Evolutionary conservation across 2,888 invertebrate species (phyloP).

Genomic region (Carterocephalus palaemon): DNA sequence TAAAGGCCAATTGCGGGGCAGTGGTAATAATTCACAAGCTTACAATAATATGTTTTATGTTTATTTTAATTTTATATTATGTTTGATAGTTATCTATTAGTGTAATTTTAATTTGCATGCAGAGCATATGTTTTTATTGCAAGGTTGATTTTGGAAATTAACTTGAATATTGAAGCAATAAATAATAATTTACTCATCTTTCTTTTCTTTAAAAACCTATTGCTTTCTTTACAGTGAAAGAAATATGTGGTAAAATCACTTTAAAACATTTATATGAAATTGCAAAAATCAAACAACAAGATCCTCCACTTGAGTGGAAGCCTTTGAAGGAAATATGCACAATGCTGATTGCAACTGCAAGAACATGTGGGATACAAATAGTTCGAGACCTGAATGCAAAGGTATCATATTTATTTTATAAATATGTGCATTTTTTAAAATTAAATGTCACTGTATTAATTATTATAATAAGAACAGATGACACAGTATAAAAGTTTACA

Average conservation of each 20-base stretch:
- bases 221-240: conserved; percentile 79
- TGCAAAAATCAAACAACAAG: conserved; percentile 95
- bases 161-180: too few relatives aligned
- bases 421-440: not conserved
- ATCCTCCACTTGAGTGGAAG: conserved; percentile 84
- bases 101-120: too few relatives aligned
- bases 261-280: conserved; percentile 98
- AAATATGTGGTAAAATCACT: conserved; percentile 93
- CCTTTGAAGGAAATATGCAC: conserved; percentile 86
- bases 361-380: conserved; percentile 90
- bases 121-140: too few relatives aligned
- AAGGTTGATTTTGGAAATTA: too few relatives aligned
- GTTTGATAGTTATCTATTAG: too few relatives aligned
- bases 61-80: too few relatives aligned
- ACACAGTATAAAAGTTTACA: too few relatives aligned
- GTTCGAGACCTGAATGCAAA: conserved; percentile 86
- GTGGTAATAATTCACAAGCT: too few relatives aligned
- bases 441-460: not conserved
- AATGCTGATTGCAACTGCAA: conserved; percentile 87
- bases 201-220: not conserved
- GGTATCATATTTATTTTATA: conserved; percentile 41
- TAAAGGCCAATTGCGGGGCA: too few relatives aligned
- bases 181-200: not conserved
- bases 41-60: too few relatives aligned
- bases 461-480: not conserved